A percentile compares a stretch with the other conserved stretches of the same genome.
phyloP scores from a whole-genome alignment of 2,888 invertebrate genomes.

The Phaedon cochleariae region DNA sequence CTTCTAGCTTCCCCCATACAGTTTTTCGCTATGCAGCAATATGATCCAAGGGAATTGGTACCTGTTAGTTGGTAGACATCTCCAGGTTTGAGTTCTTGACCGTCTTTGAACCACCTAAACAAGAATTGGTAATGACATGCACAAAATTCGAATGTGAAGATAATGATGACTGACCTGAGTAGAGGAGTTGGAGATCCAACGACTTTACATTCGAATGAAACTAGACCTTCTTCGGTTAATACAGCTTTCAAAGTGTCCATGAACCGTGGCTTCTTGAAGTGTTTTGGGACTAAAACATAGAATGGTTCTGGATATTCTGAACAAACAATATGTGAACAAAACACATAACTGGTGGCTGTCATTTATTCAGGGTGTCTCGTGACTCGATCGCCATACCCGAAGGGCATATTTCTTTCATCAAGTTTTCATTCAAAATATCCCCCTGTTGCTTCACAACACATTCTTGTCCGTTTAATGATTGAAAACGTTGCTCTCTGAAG shows the following conservation, averaged over 20 bases:
- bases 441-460: no score
- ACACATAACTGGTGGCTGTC: no score
- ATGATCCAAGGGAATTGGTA: constrained; percentile 87
- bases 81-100: constrained; percentile 89
- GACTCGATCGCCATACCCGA: no score
- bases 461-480: no score
- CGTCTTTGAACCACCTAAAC: constrained; percentile 88
- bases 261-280: constrained; percentile 88
- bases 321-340: no score
- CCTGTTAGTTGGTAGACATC: constrained; percentile 93
- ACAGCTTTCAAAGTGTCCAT: constrained; percentile 91
- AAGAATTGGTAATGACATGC: neutral
- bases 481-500: no score
- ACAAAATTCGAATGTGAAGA: neutral
- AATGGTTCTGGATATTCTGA: neutral
- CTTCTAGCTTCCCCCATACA: constrained; percentile 92
- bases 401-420: no score
- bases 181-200: constrained; percentile 91
- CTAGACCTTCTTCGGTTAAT: constrained; percentile 89
- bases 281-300: constrained; percentile 80
- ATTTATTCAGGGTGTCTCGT: no score
- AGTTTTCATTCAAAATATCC: no score
- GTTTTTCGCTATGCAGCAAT: constrained; percentile 88
- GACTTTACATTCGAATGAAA: constrained; percentile 93
- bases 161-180: constrained; percentile 55